A percentile compares a stretch with the other conserved stretches of the same genome.
Conservation (phyloP, 1,140 invertebrate species). For the Agrilus planipennis region DNA sequence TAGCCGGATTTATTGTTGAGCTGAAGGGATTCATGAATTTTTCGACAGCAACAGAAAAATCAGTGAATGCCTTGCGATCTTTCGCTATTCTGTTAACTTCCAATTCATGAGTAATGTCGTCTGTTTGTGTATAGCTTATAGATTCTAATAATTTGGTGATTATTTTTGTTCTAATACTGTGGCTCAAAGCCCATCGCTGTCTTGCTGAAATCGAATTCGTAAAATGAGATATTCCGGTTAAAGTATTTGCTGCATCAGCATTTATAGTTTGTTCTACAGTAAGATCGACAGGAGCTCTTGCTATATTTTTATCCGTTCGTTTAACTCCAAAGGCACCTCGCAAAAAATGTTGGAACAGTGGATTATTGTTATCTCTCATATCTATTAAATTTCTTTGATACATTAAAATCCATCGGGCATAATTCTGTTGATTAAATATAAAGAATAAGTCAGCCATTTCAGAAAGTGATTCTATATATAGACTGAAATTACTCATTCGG, state of each 20-base stretch:
- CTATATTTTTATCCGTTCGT: conserved; percentile 12
- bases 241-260: conserved; percentile 19
- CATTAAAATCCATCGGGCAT: conserved; percentile 20
- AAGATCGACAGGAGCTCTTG: too few species aligned
- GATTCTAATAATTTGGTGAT: background rate
- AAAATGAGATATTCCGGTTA: conserved; percentile 19
- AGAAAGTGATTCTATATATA: conserved; percentile 18
- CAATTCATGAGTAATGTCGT: conserved; percentile 21
- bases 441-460: conserved; percentile 23
- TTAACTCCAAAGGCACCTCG: conserved; percentile 18
- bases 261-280: conserved; percentile 17
- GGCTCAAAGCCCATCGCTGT: conserved; percentile 24
- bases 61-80: conserved; percentile 16
- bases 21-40: conserved; percentile 20
- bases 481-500: conserved; percentile 17
- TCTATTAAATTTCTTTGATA: conserved; percentile 19
- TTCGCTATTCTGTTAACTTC: conserved; percentile 20
- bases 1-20: conserved; percentile 17
- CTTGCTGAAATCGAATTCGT: conserved; percentile 24
- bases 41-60: conserved; percentile 16
- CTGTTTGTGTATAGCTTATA: conserved; percentile 5
- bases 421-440: conserved; percentile 27
- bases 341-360: conserved; percentile 14
- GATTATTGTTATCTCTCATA: conserved; percentile 14
- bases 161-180: conserved; percentile 24